Evolutionary conservation across 2,113 vertebrate species (phyloP).

Genomic region (Nycticryphes semicollaris): DNA sequence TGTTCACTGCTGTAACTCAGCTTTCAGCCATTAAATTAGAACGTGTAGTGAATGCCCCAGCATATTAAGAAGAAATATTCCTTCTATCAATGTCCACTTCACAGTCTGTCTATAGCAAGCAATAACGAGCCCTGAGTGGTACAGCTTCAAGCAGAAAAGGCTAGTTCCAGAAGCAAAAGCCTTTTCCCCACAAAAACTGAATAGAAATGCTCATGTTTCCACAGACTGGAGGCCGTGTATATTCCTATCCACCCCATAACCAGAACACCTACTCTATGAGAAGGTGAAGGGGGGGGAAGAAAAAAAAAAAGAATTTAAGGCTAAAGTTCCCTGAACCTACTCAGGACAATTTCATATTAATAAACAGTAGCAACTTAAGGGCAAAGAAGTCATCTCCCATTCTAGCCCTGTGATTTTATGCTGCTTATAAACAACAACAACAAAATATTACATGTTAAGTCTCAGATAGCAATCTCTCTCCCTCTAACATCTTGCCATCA

Average conservation of each 20-base stretch:
- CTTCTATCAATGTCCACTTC: not conserved
- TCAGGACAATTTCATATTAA: not conserved
- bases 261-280: not conserved
- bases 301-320: not conserved
- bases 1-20: not conserved
- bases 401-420: not conserved
- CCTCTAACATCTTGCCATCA: not conserved
- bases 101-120: not conserved
- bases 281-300: rapidly evolving
- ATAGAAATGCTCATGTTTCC: not conserved
- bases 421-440: not conserved
- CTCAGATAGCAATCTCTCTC: not conserved
- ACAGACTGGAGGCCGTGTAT: not conserved
- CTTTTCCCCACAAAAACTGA: not conserved
- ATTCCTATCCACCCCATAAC: not conserved
- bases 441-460: not conserved
- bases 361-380: not conserved
- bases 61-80: not conserved
- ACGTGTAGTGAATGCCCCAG: not conserved
- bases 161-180: not conserved
- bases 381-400: not conserved
- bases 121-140: not conserved
- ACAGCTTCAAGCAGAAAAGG: not conserved
- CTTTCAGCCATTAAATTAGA: not conserved
- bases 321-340: not conserved